These are phyloP conservation scores for Knipowitschia caucasica DNA, from an alignment of 2,797 vertebrate genomes.

Conservation along the genomic window DNA sequence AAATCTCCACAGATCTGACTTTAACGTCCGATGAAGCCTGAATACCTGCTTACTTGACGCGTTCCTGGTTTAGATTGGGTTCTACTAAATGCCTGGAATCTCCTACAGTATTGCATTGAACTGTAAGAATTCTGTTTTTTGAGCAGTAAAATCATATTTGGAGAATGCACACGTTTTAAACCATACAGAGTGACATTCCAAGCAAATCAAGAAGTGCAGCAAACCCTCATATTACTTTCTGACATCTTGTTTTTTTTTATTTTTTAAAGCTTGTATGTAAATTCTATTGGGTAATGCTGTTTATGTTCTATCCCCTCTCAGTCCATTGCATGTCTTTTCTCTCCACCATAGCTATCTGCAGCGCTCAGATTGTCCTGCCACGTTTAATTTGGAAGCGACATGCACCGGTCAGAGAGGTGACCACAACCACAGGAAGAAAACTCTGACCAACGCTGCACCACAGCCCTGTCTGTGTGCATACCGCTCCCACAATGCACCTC, in stretches of 20 bases:
- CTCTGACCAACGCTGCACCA: slow-evolving; percentile 20
- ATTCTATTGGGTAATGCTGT: too few relatives aligned
- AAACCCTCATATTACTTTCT: too few relatives aligned
- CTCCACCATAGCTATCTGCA: not conserved
- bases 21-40: too few relatives aligned
- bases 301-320: not conserved
- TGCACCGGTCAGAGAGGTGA: slow-evolving; percentile 52
- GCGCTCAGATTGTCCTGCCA: slow-evolving; percentile 52
- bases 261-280: too few relatives aligned
- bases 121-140: too few relatives aligned
- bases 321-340: not conserved
- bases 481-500: slow-evolving; percentile 3
- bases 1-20: not conserved
- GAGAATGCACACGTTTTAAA: too few relatives aligned
- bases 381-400: slow-evolving; percentile 63
- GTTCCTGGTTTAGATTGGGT: too few relatives aligned
- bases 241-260: too few relatives aligned
- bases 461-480: slow-evolving; percentile 8
- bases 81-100: too few relatives aligned
- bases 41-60: too few relatives aligned
- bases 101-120: too few relatives aligned
- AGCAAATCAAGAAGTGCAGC: not conserved
- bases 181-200: not conserved
- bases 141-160: too few relatives aligned
- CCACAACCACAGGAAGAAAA: slow-evolving; percentile 49